These are phyloP conservation scores for Tetraneura akinire DNA, from an alignment of 1,140 invertebrate species.

Conservation along the genomic window DNA sequence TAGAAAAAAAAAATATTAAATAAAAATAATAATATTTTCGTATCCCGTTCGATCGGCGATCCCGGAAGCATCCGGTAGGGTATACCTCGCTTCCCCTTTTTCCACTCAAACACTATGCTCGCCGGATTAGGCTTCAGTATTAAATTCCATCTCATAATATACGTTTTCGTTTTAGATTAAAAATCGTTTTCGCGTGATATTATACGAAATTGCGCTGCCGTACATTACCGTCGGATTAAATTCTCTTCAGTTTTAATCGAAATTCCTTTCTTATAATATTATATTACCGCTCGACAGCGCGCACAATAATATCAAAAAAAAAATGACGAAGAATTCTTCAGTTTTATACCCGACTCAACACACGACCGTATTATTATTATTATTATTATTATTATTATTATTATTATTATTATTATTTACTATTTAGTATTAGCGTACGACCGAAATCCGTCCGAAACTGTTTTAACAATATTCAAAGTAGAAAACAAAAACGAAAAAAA, in stretches of 20 bases:
- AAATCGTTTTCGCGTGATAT: slow-evolving; percentile 11
- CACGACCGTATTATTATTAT: too few relatives aligned
- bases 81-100: too few relatives aligned
- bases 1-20: too few relatives aligned
- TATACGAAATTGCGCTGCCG: neutral
- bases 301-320: neutral
- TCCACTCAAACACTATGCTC: neutral
- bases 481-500: too few relatives aligned
- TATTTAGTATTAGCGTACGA: too few relatives aligned
- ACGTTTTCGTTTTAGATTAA: slow-evolving; percentile 33
- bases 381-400: too few relatives aligned
- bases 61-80: neutral
- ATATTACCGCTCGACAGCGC: neutral
- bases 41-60: neutral
- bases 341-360: too few relatives aligned
- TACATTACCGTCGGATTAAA: neutral
- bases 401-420: too few relatives aligned
- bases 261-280: slow-evolving; percentile 34
- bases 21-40: neutral
- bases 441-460: too few relatives aligned
- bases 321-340: too few relatives aligned
- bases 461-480: too few relatives aligned
- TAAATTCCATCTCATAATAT: slow-evolving; percentile 14
- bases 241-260: slow-evolving; percentile 21
- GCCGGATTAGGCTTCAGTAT: neutral